phyloP scores from a whole-genome alignment of 2,113 vertebrate species.

The Ifrita kowaldi region DNA sequence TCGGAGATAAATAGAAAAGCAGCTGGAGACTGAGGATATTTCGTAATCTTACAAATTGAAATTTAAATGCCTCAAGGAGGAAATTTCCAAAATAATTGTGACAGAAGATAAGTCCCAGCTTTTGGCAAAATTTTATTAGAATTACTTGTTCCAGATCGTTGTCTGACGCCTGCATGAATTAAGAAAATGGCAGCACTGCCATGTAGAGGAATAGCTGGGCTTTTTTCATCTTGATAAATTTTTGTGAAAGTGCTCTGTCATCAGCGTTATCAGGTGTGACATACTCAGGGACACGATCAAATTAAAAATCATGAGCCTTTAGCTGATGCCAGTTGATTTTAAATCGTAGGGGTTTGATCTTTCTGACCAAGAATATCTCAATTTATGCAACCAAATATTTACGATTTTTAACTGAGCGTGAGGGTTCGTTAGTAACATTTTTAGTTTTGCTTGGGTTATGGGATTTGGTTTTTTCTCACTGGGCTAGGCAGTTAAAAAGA shows the following conservation, averaged over 20 bases:
- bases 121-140: constrained; percentile 60
- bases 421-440: neutral
- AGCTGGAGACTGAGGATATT: constrained; percentile 56
- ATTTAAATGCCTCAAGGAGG: constrained; percentile 63
- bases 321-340: neutral
- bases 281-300: neutral
- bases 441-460: neutral
- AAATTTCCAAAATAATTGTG: constrained; percentile 58
- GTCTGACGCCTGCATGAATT: constrained; percentile 18
- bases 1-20: constrained; percentile 57
- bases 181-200: neutral
- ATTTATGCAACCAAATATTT: neutral
- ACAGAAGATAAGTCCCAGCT: constrained; percentile 50
- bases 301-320: neutral
- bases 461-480: neutral
- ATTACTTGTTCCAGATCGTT: constrained; percentile 52
- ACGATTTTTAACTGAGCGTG: accelerated
- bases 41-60: constrained; percentile 60
- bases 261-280: neutral
- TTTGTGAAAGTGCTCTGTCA: neutral
- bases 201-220: neutral
- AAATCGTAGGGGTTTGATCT: neutral
- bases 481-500: neutral
- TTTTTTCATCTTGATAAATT: neutral
- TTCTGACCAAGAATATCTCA: neutral